Percentiles rank a stretch among this genome's conserved stretches.
phyloP scores from a whole-genome alignment of 2,888 invertebrate genomes.

The Netelia melanura region DNA sequence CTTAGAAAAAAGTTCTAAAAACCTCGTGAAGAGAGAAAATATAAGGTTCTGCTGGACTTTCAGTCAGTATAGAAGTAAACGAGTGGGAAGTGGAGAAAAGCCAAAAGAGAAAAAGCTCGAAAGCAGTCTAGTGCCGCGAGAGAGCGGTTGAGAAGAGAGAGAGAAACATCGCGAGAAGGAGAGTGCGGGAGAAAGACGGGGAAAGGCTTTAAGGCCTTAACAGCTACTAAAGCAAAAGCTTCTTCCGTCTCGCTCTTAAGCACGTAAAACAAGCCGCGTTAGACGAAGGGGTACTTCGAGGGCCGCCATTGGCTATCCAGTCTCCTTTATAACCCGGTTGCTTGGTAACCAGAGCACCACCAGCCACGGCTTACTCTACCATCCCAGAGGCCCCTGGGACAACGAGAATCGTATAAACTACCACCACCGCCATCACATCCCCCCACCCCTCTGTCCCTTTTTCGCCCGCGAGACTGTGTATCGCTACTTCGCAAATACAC shows the following conservation, averaged over 20 bases:
- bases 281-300: slow-evolving; percentile 82
- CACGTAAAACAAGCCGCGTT: slow-evolving; percentile 83
- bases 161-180: slow-evolving; percentile 13
- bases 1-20: neutral
- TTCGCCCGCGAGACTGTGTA: slow-evolving; percentile 35
- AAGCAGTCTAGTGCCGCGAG: neutral
- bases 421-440: slow-evolving; percentile 71
- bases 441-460: slow-evolving; percentile 52
- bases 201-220: slow-evolving; percentile 81
- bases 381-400: slow-evolving; percentile 72
- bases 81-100: slow-evolving; percentile 15
- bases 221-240: slow-evolving; percentile 84
- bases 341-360: slow-evolving; percentile 80
- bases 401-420: slow-evolving; percentile 73
- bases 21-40: slow-evolving; percentile 2
- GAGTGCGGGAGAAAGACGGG: slow-evolving; percentile 22
- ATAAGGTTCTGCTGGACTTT: neutral
- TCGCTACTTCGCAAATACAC: slow-evolving; percentile 51
- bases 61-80: neutral
- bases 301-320: slow-evolving; percentile 84
- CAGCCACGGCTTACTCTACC: slow-evolving; percentile 42
- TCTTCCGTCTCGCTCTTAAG: slow-evolving; percentile 81
- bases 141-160: neutral
- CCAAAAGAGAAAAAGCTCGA: slow-evolving; percentile 46
- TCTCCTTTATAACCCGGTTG: slow-evolving; percentile 83